These are phyloP conservation scores for Remorina albescens DNA, from an alignment of 2,797 vertebrate species.

Conservation along the genomic window DNA sequence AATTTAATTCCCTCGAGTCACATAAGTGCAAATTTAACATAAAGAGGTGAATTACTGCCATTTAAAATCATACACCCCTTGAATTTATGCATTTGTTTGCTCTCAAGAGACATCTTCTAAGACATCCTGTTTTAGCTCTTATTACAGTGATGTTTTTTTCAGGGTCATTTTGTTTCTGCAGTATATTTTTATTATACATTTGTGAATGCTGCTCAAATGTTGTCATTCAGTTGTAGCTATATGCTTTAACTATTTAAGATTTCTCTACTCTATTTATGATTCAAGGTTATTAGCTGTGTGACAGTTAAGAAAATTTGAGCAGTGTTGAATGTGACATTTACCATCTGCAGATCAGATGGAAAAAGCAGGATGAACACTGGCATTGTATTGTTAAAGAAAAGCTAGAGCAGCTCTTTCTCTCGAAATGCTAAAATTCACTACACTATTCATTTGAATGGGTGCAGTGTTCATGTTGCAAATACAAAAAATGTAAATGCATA, in stretches of 20 bases:
- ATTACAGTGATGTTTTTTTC: not conserved
- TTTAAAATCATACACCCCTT: constrained; percentile 29
- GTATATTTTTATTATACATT: not conserved
- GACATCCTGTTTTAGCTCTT: not conserved
- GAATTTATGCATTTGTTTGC: constrained; percentile 23
- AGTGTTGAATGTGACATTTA: not conserved
- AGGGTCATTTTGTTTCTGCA: not conserved
- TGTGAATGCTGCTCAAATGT: constrained; percentile 7
- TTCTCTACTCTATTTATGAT: not conserved
- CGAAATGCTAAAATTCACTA: not conserved
- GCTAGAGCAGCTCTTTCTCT: not conserved
- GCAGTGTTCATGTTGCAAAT: constrained; percentile 7
- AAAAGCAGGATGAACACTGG: not conserved
- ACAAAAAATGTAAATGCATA: not conserved
- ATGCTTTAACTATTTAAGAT: not conserved
- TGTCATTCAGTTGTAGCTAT: not conserved
- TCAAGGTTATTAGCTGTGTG: not conserved
- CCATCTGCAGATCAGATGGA: not conserved
- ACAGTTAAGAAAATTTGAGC: not conserved
- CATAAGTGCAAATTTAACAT: constrained; percentile 60
- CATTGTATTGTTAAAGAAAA: constrained; percentile 3
- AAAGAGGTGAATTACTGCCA: constrained; percentile 28
- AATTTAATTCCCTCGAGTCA: constrained; percentile 42
- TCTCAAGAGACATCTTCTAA: not conserved
- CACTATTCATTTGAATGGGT: not conserved